Evolutionary conservation across 1,140 invertebrate genomes (phyloP).

Genomic region (Aphelinus certus): DNA sequence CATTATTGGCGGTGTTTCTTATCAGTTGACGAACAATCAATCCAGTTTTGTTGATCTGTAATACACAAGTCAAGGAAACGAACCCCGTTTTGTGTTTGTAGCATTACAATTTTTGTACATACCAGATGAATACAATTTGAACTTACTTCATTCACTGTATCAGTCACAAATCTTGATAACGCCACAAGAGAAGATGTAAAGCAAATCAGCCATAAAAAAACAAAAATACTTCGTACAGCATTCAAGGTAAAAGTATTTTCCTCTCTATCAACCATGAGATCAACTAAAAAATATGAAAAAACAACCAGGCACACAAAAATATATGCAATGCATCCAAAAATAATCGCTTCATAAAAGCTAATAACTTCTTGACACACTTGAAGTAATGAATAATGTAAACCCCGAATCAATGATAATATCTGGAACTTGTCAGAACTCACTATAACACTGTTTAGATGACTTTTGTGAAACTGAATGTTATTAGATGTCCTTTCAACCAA

Average conservation of each 20-base stretch:
- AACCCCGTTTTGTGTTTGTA: too few species aligned
- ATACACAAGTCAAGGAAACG: neutral
- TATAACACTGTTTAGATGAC: too few species aligned
- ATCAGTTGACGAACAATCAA: conserved; percentile 1
- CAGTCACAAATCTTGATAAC: neutral
- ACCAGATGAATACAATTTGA: neutral
- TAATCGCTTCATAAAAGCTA: neutral
- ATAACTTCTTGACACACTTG: neutral
- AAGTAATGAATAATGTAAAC: neutral
- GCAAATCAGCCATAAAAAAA: neutral
- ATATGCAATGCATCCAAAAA: neutral
- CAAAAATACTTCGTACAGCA: too few species aligned
- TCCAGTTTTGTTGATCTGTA: conserved; percentile 9
- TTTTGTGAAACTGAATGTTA: too few species aligned
- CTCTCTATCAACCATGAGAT: neutral
- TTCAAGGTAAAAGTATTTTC: neutral
- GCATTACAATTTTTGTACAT: neutral
- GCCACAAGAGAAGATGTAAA: neutral
- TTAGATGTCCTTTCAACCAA: too few species aligned
- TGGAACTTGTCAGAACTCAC: neutral
- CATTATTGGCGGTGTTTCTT: neutral
- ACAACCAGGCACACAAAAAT: conserved; percentile 3
- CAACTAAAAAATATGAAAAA: conserved; percentile 1
- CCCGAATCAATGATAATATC: neutral
- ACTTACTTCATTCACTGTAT: conserved; percentile 4